Evolutionary conservation across 2,888 invertebrate genomes (phyloP).

Genomic region (Sinopyrophorus schimmeli): DNA sequence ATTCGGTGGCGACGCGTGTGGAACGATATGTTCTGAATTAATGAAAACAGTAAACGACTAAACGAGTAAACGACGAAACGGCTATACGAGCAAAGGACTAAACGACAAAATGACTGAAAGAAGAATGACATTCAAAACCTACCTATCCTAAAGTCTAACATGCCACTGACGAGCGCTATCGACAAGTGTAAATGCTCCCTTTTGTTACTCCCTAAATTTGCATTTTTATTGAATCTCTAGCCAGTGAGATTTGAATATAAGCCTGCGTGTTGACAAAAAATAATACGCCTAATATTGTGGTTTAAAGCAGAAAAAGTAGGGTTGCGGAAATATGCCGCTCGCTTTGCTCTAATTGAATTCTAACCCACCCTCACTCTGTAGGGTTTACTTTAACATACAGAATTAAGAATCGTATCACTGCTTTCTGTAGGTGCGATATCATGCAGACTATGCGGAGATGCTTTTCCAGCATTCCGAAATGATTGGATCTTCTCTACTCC

Average conservation of each 20-base stretch:
- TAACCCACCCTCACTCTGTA: slow-evolving; percentile 20
- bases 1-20: slow-evolving; percentile 54
- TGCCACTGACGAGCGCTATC: slow-evolving; percentile 48
- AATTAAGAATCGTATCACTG: slow-evolving; percentile 28
- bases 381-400: slow-evolving; percentile 23
- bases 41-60: slow-evolving; percentile 50
- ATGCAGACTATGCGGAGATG: slow-evolving; percentile 36
- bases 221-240: slow-evolving; percentile 58
- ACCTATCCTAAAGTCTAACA: slow-evolving; percentile 33
- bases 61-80: too few relatives aligned
- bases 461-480: slow-evolving; percentile 53
- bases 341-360: slow-evolving; percentile 32
- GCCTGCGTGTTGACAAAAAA: slow-evolving; percentile 62
- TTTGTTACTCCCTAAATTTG: slow-evolving; percentile 66
- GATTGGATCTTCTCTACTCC: slow-evolving; percentile 55
- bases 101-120: too few relatives aligned
- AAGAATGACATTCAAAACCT: too few relatives aligned
- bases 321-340: slow-evolving; percentile 51
- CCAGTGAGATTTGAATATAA: slow-evolving; percentile 56
- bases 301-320: slow-evolving; percentile 42
- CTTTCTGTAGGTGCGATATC: slow-evolving; percentile 26
- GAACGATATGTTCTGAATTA: slow-evolving; percentile 54
- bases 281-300: slow-evolving; percentile 68
- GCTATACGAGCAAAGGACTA: too few relatives aligned
- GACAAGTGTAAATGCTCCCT: slow-evolving; percentile 56